phyloP scores from a whole-genome alignment of 2,888 invertebrate genomes.

The Limnephilus lunatus region DNA sequence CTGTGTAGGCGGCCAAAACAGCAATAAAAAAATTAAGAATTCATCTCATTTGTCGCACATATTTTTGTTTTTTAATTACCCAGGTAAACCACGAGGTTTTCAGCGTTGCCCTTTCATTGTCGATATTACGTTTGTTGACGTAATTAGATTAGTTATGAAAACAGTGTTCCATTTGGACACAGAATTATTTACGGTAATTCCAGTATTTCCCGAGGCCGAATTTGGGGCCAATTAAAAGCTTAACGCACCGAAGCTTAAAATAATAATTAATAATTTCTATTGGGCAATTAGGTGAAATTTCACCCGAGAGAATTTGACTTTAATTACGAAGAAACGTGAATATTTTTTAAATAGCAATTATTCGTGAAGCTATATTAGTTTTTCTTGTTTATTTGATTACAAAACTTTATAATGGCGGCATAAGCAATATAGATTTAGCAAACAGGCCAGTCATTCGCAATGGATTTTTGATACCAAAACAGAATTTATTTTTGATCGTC shows the following conservation, averaged over 20 bases:
- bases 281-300: not conserved
- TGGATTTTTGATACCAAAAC: not conserved
- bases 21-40: not conserved
- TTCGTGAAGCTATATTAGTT: not conserved
- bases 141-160: not conserved
- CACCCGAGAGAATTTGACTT: not conserved
- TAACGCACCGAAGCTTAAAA: not conserved
- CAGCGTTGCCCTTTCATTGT: not conserved
- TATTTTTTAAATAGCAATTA: not conserved
- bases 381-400: not conserved
- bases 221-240: not conserved
- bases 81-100: too few species aligned
- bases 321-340: not conserved
- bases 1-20: too few species aligned
- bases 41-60: not conserved
- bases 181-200: not conserved
- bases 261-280: constrained; percentile 2
- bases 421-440: not conserved
- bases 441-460: not conserved
- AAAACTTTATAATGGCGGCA: not conserved
- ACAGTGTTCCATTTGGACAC: not conserved
- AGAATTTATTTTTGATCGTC: not conserved
- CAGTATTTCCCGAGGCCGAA: not conserved
- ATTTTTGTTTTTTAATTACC: not conserved
- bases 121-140: not conserved